phyloP scores from a whole-genome alignment of 2,888 invertebrate species.

The Conomelus anceps region DNA sequence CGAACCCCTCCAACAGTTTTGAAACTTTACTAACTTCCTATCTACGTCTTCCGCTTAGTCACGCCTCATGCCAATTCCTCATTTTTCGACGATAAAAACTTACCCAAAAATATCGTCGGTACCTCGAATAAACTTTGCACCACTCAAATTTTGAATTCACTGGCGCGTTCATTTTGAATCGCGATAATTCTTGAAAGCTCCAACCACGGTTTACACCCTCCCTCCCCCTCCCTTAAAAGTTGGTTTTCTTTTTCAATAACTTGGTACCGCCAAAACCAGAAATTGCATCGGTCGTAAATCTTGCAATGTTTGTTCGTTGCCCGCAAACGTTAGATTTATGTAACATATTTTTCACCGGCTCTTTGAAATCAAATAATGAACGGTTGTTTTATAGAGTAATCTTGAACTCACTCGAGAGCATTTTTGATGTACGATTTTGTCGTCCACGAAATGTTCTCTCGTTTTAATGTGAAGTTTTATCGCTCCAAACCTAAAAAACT shows the following conservation, averaged over 20 bases:
- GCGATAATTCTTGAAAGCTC: background rate
- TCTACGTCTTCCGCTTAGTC: background rate
- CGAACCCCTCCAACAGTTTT: background rate
- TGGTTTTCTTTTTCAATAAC: background rate
- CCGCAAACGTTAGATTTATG: background rate
- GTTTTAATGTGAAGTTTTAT: background rate
- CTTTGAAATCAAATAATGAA: background rate
- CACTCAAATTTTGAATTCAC: background rate
- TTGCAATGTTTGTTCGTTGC: background rate
- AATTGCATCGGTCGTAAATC: background rate
- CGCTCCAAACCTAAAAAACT: background rate
- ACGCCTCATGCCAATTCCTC: background rate
- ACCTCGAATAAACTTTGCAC: no score
- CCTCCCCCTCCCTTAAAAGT: background rate
- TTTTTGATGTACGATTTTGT: background rate
- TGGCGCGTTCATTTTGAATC: background rate
- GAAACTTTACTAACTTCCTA: background rate
- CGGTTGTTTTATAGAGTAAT: background rate
- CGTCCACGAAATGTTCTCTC: background rate
- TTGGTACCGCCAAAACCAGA: background rate
- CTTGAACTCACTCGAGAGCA: background rate
- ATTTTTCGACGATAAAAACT: background rate
- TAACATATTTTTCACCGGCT: background rate
- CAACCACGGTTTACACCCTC: background rate
- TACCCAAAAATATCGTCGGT: no score